Evolutionary conservation across 64 coral and sea anemone species (phyloP), one percentile per base, ranked within the genome.

Genomic region (Acropora yongei): DNA sequence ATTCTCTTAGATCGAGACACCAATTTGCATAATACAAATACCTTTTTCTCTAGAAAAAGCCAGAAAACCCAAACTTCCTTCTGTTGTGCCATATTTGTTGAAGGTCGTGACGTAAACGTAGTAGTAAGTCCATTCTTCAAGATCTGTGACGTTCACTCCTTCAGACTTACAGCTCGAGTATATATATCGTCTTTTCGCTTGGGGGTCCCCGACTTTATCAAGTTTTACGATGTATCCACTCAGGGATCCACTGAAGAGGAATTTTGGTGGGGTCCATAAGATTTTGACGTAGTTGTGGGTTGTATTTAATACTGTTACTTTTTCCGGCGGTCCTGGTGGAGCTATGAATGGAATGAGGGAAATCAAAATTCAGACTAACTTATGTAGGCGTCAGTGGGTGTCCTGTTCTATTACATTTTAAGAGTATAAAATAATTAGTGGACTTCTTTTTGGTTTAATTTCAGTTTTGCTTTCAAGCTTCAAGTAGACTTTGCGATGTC

Each of bases 261-360:
- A 18, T 14, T 6, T 9, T n/a, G 82, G 44, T 7, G 75, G 75
- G 6, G 47, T 49, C 82, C 82, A 85, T 16, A 44, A 41, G 7
- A 85, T 68, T n/a, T 49, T 44, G 3, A 85, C 13, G 65, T 85
- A 85, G 82, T 72, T 85, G 42, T 85, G 49, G n/a, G 43, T 85
- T 49, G 61, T 85, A 44, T 85, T 85, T 0, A 85, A 48, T 6
- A 72, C 82, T 85, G 47, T 0, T 1, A 49, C 18, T 6, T 68
- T 46, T 49, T 85, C 60, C 10, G 63, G 82, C 46, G 66, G 44
- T 2, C 44, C 61, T 17, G 82, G 44, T 19, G 82, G 44, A 0
- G 41, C 82, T 83, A 47, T 30, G 30, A 30, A 30, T 30, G 30
- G 30, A 16, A 45, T 76, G 74, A 42, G 46, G 6, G 46, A 17